phyloP scores from a whole-genome alignment of 2,797 vertebrate genomes.

The Anabas testudineus region DNA sequence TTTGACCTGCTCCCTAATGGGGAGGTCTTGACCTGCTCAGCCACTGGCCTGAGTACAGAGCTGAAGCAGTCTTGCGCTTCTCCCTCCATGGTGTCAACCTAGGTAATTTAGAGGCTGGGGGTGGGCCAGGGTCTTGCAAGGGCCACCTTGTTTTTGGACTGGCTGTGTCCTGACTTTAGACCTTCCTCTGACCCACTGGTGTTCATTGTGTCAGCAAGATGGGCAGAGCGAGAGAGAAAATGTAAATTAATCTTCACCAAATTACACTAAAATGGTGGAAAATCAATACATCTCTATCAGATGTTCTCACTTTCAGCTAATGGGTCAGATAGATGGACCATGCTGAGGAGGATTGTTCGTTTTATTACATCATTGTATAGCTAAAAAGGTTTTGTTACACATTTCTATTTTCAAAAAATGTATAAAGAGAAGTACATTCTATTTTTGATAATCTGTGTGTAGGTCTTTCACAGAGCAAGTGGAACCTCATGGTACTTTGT shows the following conservation, averaged over 20 bases:
- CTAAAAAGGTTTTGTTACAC: conserved; percentile 9
- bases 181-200: conserved; percentile 68
- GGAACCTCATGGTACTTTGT: conserved; percentile 31
- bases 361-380: conserved; percentile 13
- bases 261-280: conserved; percentile 67
- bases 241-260: conserved; percentile 80
- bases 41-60: conserved; percentile 66
- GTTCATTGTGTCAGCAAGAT: conserved; percentile 73
- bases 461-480: conserved; percentile 26
- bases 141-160: conserved; percentile 61
- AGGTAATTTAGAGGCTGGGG: conserved; percentile 83
- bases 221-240: conserved; percentile 49
- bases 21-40: conserved; percentile 79
- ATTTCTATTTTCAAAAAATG: conserved; percentile 1
- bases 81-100: conserved; percentile 66
- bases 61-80: conserved; percentile 63
- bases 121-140: conserved; percentile 52
- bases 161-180: conserved; percentile 69
- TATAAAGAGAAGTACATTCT: background rate
- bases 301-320: conserved; percentile 54
- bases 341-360: conserved; percentile 38
- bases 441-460: conserved; percentile 23
- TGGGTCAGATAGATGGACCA: conserved; percentile 42
- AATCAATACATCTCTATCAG: conserved; percentile 67
- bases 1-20: conserved; percentile 85